Percentiles rank a stretch among this genome's conserved stretches.
phyloP scores from a whole-genome alignment of 1,140 invertebrate genomes.

The Scaptomyza pallida region DNA sequence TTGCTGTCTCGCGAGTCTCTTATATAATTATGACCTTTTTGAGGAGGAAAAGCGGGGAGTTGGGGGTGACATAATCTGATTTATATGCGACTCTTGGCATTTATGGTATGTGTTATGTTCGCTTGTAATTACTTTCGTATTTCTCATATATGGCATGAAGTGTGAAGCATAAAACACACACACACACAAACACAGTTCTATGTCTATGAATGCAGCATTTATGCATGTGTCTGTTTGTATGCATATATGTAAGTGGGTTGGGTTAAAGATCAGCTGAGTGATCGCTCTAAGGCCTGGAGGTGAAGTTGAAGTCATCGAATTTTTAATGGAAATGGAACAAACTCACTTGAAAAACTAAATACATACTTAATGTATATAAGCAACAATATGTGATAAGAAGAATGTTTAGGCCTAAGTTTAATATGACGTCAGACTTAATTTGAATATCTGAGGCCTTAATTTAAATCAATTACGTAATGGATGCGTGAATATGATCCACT shows the following conservation, averaged over 20 bases:
- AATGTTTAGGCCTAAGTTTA: background rate
- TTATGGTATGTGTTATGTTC: constrained; percentile 66
- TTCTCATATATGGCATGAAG: constrained; percentile 58
- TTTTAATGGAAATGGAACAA: background rate
- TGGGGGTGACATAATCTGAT: constrained; percentile 49
- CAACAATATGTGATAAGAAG: background rate
- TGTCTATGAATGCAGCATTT: constrained; percentile 23
- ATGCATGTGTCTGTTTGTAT: background rate
- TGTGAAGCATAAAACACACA: no score
- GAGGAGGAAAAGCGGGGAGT: background rate
- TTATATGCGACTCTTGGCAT: constrained; percentile 71
- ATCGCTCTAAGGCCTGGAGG: constrained; percentile 7
- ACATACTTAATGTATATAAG: no score
- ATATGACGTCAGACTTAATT: constrained; percentile 6
- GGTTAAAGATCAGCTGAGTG: constrained; percentile 40
- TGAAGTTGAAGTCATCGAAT: background rate
- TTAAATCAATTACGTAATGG: constrained; percentile 11
- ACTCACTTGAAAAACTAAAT: no score
- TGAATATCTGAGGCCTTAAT: constrained; percentile 6
- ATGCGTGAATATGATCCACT: background rate
- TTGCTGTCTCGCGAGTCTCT: no score
- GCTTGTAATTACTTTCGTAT: constrained; percentile 65
- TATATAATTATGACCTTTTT: constrained; percentile 37
- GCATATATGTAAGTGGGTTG: constrained; percentile 38
- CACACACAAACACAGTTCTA: no score